Percentiles rank a stretch among this genome's conserved stretches.
Evolutionary conservation across 2,797 vertebrate species (phyloP).

Genomic region (Microchirus variegatus): DNA sequence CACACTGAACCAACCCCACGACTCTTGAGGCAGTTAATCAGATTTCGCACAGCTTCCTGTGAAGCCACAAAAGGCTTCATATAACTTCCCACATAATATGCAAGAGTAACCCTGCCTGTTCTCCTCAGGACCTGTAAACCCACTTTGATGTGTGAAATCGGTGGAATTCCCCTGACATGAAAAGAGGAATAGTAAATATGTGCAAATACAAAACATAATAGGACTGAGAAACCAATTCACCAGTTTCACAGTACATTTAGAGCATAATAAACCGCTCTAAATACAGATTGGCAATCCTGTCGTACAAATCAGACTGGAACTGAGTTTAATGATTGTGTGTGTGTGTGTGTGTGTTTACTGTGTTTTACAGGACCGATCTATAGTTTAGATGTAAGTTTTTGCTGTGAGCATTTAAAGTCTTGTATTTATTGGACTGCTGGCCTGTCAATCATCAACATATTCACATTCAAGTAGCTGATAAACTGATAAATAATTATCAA

Average conservation of each 20-base stretch:
- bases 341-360: neutral
- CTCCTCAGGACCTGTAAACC: conserved; percentile 3
- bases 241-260: conserved; percentile 21
- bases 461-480: too few species aligned
- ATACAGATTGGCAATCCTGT: neutral
- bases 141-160: conserved; percentile 6
- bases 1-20: neutral
- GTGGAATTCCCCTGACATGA: neutral
- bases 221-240: conserved; percentile 5
- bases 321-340: neutral
- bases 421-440: too few species aligned
- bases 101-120: neutral
- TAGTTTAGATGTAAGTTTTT: too few species aligned
- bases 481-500: too few species aligned
- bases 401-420: too few species aligned
- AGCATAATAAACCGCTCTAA: conserved; percentile 5
- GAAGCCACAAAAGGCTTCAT: conserved; percentile 3
- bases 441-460: too few species aligned
- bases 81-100: neutral
- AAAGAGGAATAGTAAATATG: neutral
- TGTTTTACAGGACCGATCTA: neutral
- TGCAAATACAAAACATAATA: conserved; percentile 13
- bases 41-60: too few species aligned
- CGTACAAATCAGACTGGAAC: neutral
- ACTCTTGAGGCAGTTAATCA: too few species aligned